These are phyloP conservation scores for Halictus quadricinctus DNA, from an alignment of 2,888 invertebrate genomes.

Conservation along the genomic window DNA sequence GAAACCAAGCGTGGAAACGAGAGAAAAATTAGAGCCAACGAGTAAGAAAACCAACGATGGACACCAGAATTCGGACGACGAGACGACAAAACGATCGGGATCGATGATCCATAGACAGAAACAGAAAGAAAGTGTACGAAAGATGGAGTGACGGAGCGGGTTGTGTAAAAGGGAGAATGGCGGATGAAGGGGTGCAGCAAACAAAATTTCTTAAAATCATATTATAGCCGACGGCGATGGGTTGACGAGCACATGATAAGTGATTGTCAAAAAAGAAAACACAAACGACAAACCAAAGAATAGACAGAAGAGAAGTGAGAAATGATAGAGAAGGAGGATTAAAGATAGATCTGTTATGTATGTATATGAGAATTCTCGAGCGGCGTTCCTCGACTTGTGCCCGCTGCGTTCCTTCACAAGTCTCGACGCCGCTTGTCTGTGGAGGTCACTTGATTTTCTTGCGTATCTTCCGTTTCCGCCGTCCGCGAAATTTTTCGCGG, in stretches of 20 bases:
- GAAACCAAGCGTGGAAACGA: slow-evolving; percentile 10
- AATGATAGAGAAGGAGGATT: neutral
- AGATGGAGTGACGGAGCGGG: slow-evolving; percentile 13
- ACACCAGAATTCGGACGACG: slow-evolving; percentile 40
- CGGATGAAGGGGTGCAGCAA: slow-evolving; percentile 74
- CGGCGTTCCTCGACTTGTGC: slow-evolving; percentile 37
- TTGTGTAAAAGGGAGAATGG: slow-evolving; percentile 29
- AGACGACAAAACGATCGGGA: slow-evolving; percentile 11
- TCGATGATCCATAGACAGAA: slow-evolving; percentile 36
- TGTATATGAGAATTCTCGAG: neutral
- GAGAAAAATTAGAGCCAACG: slow-evolving; percentile 11
- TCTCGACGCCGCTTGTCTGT: slow-evolving; percentile 40
- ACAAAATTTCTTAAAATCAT: slow-evolving; percentile 79
- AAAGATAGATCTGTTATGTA: neutral
- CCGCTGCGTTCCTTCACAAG: slow-evolving; percentile 35
- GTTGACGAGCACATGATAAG: slow-evolving; percentile 62
- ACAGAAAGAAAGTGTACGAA: slow-evolving; percentile 36
- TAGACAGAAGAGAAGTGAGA: slow-evolving; percentile 32
- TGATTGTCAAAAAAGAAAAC: neutral
- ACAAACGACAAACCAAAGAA: slow-evolving; percentile 37
- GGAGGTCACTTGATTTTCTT: slow-evolving; percentile 70
- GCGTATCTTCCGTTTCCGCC: slow-evolving; percentile 43
- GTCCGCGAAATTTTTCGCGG: neutral
- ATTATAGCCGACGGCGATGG: slow-evolving; percentile 65
- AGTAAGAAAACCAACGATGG: slow-evolving; percentile 20